Evolutionary conservation across 2,113 vertebrate genomes (phyloP).

Genomic region (Oostethus manadensis): DNA sequence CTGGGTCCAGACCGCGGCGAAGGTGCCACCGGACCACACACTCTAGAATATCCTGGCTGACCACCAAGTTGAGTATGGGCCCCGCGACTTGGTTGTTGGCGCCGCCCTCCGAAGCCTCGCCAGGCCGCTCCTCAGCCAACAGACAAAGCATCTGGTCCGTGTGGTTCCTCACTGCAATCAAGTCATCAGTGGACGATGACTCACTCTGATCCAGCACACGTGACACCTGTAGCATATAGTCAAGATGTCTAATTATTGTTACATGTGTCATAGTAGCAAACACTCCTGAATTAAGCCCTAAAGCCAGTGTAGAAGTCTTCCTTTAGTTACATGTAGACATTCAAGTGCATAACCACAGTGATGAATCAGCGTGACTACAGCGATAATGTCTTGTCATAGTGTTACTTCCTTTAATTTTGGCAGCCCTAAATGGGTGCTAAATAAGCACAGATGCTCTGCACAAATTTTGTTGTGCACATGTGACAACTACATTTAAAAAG

Average conservation of each 20-base stretch:
- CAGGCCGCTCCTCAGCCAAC: constrained; percentile 83
- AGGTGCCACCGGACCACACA: constrained; percentile 85
- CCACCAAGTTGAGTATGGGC: constrained; percentile 85
- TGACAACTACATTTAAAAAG: too few relatives aligned
- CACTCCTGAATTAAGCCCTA: too few relatives aligned
- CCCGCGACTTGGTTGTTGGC: constrained; percentile 56
- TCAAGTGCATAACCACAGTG: too few relatives aligned
- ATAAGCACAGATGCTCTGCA: too few relatives aligned
- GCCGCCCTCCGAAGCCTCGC: constrained; percentile 37
- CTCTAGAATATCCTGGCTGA: constrained; percentile 81
- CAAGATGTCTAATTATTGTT: not conserved
- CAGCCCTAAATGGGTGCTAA: too few relatives aligned
- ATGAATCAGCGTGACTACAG: too few relatives aligned
- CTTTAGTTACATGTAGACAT: too few relatives aligned
- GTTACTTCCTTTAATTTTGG: too few relatives aligned
- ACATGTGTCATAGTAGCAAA: too few relatives aligned
- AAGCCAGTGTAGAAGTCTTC: too few relatives aligned
- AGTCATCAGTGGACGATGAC: constrained; percentile 79
- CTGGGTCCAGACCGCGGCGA: constrained; percentile 76
- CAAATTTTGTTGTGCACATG: too few relatives aligned
- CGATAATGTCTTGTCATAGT: too few relatives aligned
- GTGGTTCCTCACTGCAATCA: constrained; percentile 89
- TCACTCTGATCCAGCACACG: constrained; percentile 83
- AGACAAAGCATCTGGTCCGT: constrained; percentile 93
- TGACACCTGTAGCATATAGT: constrained; percentile 71